These are phyloP conservation scores for Halyomorpha halys DNA, from an alignment of 1,140 invertebrate species.

Conservation along the genomic window DNA sequence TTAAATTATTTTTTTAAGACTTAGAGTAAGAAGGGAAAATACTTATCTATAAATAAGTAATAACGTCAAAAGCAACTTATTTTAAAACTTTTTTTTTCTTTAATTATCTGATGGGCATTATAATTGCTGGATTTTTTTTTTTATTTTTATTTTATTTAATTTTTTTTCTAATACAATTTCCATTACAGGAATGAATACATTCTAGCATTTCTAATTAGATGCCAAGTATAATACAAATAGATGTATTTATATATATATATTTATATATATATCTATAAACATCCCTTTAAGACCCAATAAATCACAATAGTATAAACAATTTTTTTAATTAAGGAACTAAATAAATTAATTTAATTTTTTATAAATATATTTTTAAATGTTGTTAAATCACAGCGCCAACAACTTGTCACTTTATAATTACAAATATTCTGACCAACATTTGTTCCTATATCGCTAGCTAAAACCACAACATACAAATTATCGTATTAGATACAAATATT, in stretches of 20 bases:
- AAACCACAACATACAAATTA: conserved; percentile 11
- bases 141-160: conserved; percentile 5
- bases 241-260: conserved; percentile 1
- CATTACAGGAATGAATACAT: conserved; percentile 15
- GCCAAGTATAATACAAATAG: conserved; percentile 7
- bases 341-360: conserved; percentile 12
- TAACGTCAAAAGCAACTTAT: conserved; percentile 8
- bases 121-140: neutral
- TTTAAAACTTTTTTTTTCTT: neutral
- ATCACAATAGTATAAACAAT: conserved; percentile 18
- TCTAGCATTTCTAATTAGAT: conserved; percentile 14
- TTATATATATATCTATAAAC: neutral
- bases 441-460: conserved; percentile 13
- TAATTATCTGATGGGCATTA: neutral
- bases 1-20: neutral
- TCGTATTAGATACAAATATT: conserved; percentile 3
- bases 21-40: conserved; percentile 8
- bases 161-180: conserved; percentile 13
- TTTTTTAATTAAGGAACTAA: conserved; percentile 22
- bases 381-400: conserved; percentile 13
- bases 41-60: neutral
- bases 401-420: neutral
- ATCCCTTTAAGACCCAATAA: conserved; percentile 23
- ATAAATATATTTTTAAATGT: neutral
- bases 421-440: neutral